Evolutionary conservation across 1,140 invertebrate species (phyloP), one percentile per base, ranked within the genome.

Genomic region (Trachelipus rathkii): DNA sequence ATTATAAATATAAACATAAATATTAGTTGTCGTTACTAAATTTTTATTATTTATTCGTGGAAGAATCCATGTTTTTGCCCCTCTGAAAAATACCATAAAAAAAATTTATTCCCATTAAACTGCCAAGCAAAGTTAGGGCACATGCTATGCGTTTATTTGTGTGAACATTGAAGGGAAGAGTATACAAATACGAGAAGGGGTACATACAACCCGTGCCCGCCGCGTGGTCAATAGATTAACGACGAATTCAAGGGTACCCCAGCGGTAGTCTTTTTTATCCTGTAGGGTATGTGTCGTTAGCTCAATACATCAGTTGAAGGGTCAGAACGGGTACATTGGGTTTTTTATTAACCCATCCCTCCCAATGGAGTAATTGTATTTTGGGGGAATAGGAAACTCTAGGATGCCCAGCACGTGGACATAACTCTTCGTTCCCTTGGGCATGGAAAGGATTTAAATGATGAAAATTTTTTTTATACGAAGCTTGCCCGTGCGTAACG

Each of bases 201-300:
- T 60, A 60, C 19, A 60, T 60, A 60, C 50, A 60, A 60, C 50
- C 50, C 50, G 50, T 60, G 50, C 50, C 50, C 50, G 50, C 50
- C 50, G 50, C 50, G 50, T 60, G 50, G 50, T 60, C 50, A 60
- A 60, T 60, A 60, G 50, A 60, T 60, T 19, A 60, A 60, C 50
- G 50, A 19, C 50, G 50, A 60, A 60, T 60, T 60, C 11, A 60
- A 60, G 50, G 50, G 50, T 60, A 15, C 50, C 50, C 50, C 50
- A 60, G 11, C 19, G 50, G 50, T 19, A 60, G 50, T 60, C 50
- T 13, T 60, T 50, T 60, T 60, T 60, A 60, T 60, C 11, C 11
- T 13, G 50, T 19, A 15, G 50, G 19, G 50, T 19, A 15, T 60
- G 50, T 60, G 50, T 60, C 50, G 50, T 60, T 60, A 60, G 50